Evolutionary conservation across 2,888 invertebrate genomes (phyloP), one percentile per base, ranked within the genome.

Genomic region (Yponomeuta sedellus): DNA sequence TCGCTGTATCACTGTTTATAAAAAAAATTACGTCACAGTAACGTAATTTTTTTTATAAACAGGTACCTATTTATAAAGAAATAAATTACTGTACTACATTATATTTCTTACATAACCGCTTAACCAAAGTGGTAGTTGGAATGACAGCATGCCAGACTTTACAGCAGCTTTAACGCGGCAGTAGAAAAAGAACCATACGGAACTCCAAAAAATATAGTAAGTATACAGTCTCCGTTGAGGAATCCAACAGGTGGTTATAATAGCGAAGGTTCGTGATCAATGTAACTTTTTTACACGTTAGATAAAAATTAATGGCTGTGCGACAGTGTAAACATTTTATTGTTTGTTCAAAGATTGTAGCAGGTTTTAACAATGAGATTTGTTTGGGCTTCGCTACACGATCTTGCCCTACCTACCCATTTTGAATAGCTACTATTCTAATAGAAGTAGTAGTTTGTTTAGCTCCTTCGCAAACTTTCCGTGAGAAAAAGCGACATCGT

Each of bases 271-370:
- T 16, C 68, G 68, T 69, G 64, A 61, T 75, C 75, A 76, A 77
- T 76, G 75, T 71, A 72, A 69, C 68, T 68, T 68, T 19, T 65
- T 28, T 11, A 70, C 70, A 71, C 70, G 68, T 72, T 68, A 67
- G 72, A 74, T 64, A 74, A 78, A 34, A 77, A 83, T 85, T 86
- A 85, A 88, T 85, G 83, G 83, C 77, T 19, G 16, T 66, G 69
- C 71, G 69, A 69, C 68, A 77, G 72, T 81, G 85, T 86, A 86
- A 87, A 86, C 83, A 86, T 85, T 79, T 34, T 76, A 74, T 85
- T 86, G 85, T 88, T 83, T 82, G 78, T 67, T 40, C 20, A 28
- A 2, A 16, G 22, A 25, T 28, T 59, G 40, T 39, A 34, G 19
- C 20, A 11, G 22, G 16, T 19, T 25, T 61, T 65, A 12, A 52